phyloP scores from a whole-genome alignment of 2,888 invertebrate species.

The Lottia gigantea region DNA sequence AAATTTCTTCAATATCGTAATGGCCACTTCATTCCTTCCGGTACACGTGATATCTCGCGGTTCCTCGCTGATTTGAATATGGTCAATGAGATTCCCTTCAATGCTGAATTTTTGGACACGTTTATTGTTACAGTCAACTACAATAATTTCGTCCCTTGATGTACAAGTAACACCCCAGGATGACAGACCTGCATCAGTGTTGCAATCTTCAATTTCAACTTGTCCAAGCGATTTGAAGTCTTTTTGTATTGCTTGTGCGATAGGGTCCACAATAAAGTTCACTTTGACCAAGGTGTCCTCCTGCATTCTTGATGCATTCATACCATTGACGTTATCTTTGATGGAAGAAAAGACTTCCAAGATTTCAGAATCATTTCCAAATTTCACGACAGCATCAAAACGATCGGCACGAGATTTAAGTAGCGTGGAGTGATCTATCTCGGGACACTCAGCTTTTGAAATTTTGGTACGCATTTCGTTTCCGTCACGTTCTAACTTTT shows the following conservation, averaged over 20 bases:
- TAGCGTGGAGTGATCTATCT: conserved; percentile 40
- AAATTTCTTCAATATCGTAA: conserved; percentile 48
- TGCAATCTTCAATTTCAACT: conserved; percentile 43
- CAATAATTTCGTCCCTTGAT: conserved; percentile 52
- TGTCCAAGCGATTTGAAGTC: conserved; percentile 30
- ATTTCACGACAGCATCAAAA: conserved; percentile 47
- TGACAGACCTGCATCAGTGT: conserved; percentile 43
- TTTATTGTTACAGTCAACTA: conserved; percentile 54
- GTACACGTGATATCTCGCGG: conserved; percentile 55
- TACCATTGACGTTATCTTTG: conserved; percentile 32
- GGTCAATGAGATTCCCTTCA: conserved; percentile 53
- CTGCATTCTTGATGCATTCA: conserved; percentile 27
- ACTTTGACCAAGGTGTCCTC: conserved; percentile 30
- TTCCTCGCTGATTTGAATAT: conserved; percentile 55
- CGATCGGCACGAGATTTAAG: conserved; percentile 44
- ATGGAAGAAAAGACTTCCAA: conserved; percentile 34
- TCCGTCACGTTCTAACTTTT: conserved; percentile 37
- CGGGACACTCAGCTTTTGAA: conserved; percentile 34
- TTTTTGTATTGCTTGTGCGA: conserved; percentile 37
- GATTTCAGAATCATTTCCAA: conserved; percentile 55
- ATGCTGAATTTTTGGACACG: conserved; percentile 56
- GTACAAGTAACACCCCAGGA: conserved; percentile 57
- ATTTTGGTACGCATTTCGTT: conserved; percentile 32
- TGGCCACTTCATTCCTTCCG: conserved; percentile 49
- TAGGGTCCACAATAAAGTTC: conserved; percentile 40